Evolutionary conservation across 2,797 vertebrate species (phyloP).

Genomic region (Mormyrus proboscirostris): DNA sequence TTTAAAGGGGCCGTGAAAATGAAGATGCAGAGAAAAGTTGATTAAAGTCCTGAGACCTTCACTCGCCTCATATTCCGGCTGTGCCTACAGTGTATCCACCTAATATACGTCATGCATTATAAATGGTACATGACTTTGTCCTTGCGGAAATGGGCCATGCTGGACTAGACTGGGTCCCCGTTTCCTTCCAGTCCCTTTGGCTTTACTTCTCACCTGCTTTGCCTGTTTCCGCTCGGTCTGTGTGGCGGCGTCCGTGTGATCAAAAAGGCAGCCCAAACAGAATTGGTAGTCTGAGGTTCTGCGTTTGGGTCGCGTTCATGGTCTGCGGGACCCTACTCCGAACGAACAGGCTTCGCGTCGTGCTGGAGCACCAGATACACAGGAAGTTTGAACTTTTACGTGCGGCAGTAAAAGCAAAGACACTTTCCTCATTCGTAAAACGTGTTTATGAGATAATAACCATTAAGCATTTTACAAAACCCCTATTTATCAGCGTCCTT

Average conservation of each 20-base stretch:
- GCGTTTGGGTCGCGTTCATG: background rate
- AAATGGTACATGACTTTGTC: background rate
- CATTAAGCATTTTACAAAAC: background rate
- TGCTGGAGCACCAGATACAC: background rate
- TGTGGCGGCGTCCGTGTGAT: background rate
- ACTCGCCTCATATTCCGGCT: background rate
- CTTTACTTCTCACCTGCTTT: background rate
- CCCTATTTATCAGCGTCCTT: background rate
- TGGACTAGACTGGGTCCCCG: background rate
- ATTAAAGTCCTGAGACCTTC: background rate
- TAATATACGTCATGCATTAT: background rate
- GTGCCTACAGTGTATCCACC: background rate
- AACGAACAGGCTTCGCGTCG: background rate
- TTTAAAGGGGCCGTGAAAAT: background rate
- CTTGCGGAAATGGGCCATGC: background rate
- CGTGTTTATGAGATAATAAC: background rate
- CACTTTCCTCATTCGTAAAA: constrained; percentile 1
- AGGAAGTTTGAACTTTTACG: background rate
- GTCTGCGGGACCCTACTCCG: background rate
- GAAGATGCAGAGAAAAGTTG: background rate
- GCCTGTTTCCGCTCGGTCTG: background rate
- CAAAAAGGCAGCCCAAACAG: background rate
- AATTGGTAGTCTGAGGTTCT: background rate
- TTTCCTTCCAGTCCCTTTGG: background rate
- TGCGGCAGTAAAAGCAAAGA: background rate